Evolutionary conservation across 2,888 invertebrate species (phyloP), one percentile per base, ranked within the genome.

Genomic region (Macrostomum cliftonense): DNA sequence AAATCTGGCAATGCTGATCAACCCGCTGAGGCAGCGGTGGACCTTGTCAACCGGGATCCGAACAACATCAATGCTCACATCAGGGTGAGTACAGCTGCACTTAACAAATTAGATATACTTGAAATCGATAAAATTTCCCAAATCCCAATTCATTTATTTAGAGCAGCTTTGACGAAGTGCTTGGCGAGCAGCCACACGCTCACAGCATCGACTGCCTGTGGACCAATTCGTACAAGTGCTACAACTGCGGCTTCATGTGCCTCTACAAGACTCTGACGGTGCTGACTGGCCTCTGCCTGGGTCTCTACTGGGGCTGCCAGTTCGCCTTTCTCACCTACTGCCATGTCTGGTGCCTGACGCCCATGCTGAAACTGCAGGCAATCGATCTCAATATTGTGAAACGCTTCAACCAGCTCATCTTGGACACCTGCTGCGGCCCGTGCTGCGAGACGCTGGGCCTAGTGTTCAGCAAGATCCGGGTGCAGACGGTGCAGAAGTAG

Each of bases 271-370:
- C 39, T 21, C 39, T 49, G 36, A 49, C 49, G 9, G 39, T 45
- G 11, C 45, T 44, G 28, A 46, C 45, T 20, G 21, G 43, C 14
- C 46, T 45, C 45, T 40, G 40, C 38, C 14, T 20, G n/a, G 49
- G 49, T 37, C 36, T 45, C 19, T 49, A 43, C 49, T 49, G 49
- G 49, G 49, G 49, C 21, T 49, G 49, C 19, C 28, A 37, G 13
- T 46, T 46, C 36, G 47, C 49, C 39, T 21, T 45, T n/a, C 16
- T 47, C 39, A 36, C 39, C 46, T 40, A 40, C 39, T 20, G 39
- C 12, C 42, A 46, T 39, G 42, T 46, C 46, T 46, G 46, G 46
- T 46, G 39, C 39, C 16, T 46, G 39, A 46, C 16, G 13, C 46
- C 46, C 1, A 12, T n/a, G 39, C 36, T 39, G n/a, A 39, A 16